Base-by-base conservation (phyloP, 2,113 vertebrate genomes). In the Gadus chalcogrammus region DNA sequence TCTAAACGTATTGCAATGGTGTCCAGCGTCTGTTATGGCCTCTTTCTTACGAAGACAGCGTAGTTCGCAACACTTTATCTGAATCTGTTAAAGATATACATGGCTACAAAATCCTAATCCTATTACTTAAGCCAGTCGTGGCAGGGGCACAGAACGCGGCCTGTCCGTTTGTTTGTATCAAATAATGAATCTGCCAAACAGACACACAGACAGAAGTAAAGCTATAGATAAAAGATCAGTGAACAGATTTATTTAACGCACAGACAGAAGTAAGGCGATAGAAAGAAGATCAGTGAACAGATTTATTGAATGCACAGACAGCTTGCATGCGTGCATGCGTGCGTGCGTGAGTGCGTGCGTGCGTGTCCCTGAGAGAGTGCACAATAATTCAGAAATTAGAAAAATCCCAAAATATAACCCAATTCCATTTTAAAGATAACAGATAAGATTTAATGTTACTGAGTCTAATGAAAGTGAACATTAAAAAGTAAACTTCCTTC, bases 341-440 rank as follows among this genome's bases (percentile, higher is more conserved):
- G 48, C 52, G 56, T 35, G 22, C 4, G 22, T 31, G 62, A 2
- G 64, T 18, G 64, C n/a, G 64, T 17, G 64, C 16, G 1, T 67
- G 20, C 60, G 62, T 56, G 61, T 2, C 31, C 31, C 31, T 35
- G 31, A 35, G 4, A 35, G 31, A 35, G 31, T 35, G 31, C 31
- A 35, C 31, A 22, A 22, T 15, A 64, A 65, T 61, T 63, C 55
- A 4, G n/a, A 15, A 55, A 24, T 24, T 53, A 18, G 1, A 31
- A 64, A 65, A 16, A 24, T 24, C 22, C 27, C 20, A 2, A n/a
- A 38, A n/a, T 18, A 15, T 60, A 53, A 64, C 42, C 22, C 58
- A 20, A 28, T 58, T 27, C 22, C 52, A 52, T 75, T 81, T 70
- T 12, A 75, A 56, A 56, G 16, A 71, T 16, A 8, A 72, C 9